Percentiles rank a stretch among this genome's conserved stretches.
These are phyloP conservation scores for Prosapia bicincta DNA, from an alignment of 2,888 invertebrate genomes.

Conservation along the genomic window DNA sequence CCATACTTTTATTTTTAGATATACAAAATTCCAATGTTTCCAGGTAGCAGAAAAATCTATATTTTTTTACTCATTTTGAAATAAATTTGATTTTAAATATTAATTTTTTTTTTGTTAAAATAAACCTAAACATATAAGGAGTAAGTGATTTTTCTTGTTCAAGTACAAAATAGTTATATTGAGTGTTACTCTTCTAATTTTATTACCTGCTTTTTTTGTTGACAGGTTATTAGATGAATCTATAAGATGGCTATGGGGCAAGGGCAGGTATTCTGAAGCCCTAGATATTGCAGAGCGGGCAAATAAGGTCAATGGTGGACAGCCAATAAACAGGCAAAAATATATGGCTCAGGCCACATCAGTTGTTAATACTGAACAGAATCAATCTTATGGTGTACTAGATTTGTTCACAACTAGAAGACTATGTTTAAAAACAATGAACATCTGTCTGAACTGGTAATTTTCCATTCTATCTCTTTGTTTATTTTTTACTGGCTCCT, in stretches of 20 bases:
- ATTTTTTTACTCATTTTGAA: too few relatives aligned
- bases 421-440: constrained; percentile 71
- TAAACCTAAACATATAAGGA: too few relatives aligned
- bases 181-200: too few relatives aligned
- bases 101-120: too few relatives aligned
- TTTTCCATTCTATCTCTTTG: not conserved
- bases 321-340: constrained; percentile 61
- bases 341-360: constrained; percentile 59
- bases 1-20: too few relatives aligned
- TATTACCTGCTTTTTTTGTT: not conserved
- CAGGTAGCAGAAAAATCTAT: too few relatives aligned
- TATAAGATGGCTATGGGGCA: constrained; percentile 84
- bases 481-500: too few relatives aligned
- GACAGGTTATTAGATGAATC: constrained; percentile 80
- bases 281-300: constrained; percentile 70
- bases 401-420: constrained; percentile 81
- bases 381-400: constrained; percentile 54
- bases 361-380: constrained; percentile 16
- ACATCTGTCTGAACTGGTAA: constrained; percentile 75
- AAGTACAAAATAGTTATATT: too few relatives aligned
- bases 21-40: too few relatives aligned
- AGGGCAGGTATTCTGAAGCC: constrained; percentile 69
- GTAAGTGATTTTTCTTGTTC: too few relatives aligned
- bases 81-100: too few relatives aligned
- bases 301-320: constrained; percentile 66